Conservation (phyloP, 2,797 vertebrate species). For the Zalophus californianus region DNA sequence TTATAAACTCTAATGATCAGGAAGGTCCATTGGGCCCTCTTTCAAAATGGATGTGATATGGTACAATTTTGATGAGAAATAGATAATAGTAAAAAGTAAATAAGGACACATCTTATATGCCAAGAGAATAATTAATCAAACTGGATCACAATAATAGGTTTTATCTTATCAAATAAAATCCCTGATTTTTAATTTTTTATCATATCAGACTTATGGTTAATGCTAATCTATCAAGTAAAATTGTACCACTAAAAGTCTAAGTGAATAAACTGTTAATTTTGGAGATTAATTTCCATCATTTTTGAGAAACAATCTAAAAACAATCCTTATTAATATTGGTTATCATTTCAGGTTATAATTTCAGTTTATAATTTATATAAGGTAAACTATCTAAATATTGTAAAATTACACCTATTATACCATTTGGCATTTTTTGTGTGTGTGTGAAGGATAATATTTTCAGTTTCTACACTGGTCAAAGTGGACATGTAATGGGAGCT, state of each 20-base stretch:
- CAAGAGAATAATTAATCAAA: background rate
- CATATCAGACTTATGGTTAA: background rate
- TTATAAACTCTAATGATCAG: background rate
- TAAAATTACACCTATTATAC: background rate
- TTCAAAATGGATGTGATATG: background rate
- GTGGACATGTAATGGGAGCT: background rate
- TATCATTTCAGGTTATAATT: background rate
- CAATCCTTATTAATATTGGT: background rate
- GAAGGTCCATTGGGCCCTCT: background rate
- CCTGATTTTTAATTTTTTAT: background rate
- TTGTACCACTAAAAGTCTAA: background rate
- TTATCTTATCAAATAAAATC: conserved; percentile 5
- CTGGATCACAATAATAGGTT: background rate
- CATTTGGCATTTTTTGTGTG: background rate
- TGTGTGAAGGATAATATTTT: background rate
- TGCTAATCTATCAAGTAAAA: background rate
- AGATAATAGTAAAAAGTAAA: background rate
- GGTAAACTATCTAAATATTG: background rate
- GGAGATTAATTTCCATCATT: background rate
- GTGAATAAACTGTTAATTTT: background rate
- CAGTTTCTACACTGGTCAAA: background rate
- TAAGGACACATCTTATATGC: background rate
- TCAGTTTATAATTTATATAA: background rate
- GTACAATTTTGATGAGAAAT: background rate
- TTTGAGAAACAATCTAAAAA: background rate